Base-by-base conservation (phyloP, 2,797 vertebrate species). In the Gymnothorax javanicus region DNA sequence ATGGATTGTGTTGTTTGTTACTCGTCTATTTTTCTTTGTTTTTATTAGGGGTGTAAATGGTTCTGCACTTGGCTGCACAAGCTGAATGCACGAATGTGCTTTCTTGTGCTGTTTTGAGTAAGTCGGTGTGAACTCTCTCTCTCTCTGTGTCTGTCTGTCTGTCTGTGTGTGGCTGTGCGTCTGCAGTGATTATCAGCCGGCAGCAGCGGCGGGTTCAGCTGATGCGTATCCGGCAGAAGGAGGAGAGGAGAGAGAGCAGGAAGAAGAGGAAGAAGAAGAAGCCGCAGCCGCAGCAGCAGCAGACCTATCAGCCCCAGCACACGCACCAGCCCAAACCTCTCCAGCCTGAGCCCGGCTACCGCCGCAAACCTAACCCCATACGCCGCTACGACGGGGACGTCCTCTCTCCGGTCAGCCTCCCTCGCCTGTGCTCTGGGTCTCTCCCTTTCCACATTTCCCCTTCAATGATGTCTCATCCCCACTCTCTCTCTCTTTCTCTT, bases 351-450 rank as follows among this genome's bases (percentile, higher is more conserved):
- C 97, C 98, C 0, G 97, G 96, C 89, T 99, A 99, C 94, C 97
- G 98, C 88, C 97, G 98, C 93, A 98, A 98, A 88, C 98, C 98
- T 87, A 98, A 98, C 93, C 98, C 98, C 0, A 97, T 99, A 90
- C 97, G 98, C 87, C 98, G 98, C 94, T 99, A 98, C 17, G 98
- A 99, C 93, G 99, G 98, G 3, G 98, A 99, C 27, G 97, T 99
- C 87, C 98, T 99, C 82, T 99, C 98, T 27, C 98, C 98, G 0
- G 98, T 99, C 93, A 97, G 97, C 88, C 82, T 64, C 0, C 67
- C 50, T 67, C 20, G 15, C 15, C 33, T 23, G 7, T 4, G 71
- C 43, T 7, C 33, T 52, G 23, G 12, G 0, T 8, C 27, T 67
- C 17, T 77, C 12, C 43, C 9, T 86, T 20, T 69, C 33, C 33